phyloP scores from a whole-genome alignment of 2,888 invertebrate genomes.

The Nomada goodeniana region DNA sequence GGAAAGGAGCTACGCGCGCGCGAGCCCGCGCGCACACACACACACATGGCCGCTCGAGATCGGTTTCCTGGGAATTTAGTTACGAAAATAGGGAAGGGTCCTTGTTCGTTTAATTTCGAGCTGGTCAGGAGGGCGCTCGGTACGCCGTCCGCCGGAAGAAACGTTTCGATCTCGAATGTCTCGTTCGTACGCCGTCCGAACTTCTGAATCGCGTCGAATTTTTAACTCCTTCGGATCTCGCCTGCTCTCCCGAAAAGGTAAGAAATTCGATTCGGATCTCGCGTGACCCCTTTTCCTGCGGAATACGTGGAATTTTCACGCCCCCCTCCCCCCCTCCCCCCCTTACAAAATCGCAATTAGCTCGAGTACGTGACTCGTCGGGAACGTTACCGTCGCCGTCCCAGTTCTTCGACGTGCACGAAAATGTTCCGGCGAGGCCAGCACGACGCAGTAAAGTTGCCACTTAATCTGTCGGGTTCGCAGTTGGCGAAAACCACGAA shows the following conservation, averaged over 20 bases:
- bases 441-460: conserved; percentile 56
- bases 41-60: conserved; percentile 30
- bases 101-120: conserved; percentile 61
- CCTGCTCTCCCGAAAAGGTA: background rate
- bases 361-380: conserved; percentile 67
- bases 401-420: conserved; percentile 47
- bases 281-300: conserved; percentile 8
- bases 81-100: conserved; percentile 45
- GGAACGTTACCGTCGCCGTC: conserved; percentile 40
- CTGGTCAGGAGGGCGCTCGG: conserved; percentile 30
- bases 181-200: background rate
- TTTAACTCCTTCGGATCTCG: conserved; percentile 10
- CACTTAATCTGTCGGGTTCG: conserved; percentile 66
- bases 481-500: conserved; percentile 61
- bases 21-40: too few relatives aligned
- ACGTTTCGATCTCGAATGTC: conserved; percentile 17
- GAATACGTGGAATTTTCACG: conserved; percentile 40
- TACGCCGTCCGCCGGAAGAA: conserved; percentile 24
- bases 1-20: conserved; percentile 12
- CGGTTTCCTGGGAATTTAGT: conserved; percentile 64
- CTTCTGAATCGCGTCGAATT: conserved; percentile 15
- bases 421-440: conserved; percentile 59
- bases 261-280: conserved; percentile 22
- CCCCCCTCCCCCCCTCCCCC: conserved; percentile 8
- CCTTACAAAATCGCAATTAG: conserved; percentile 71